Conservation (phyloP, 2,113 vertebrate species). For the Forbesichthys papilliferus region DNA sequence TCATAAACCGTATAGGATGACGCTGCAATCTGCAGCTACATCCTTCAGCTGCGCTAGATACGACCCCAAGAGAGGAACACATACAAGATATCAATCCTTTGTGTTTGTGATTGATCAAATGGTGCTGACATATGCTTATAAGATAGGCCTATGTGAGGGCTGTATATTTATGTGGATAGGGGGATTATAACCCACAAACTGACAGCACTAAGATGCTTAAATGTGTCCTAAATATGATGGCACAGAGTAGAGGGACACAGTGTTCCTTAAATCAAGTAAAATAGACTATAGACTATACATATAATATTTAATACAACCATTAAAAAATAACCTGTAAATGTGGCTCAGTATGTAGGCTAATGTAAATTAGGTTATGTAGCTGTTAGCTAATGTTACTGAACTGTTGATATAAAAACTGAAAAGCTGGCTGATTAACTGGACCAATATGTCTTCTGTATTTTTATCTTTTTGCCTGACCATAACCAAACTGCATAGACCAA, state of each 20-base stretch:
- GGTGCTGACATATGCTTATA: constrained; percentile 49
- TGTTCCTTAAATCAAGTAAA: background rate
- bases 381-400: too few species aligned
- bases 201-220: too few species aligned
- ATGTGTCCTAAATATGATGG: background rate
- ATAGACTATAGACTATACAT: background rate
- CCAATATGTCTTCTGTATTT: too few species aligned
- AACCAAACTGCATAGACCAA: too few species aligned
- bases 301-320: too few species aligned
- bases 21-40: constrained; percentile 37
- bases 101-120: constrained; percentile 4
- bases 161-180: constrained; percentile 3
- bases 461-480: too few species aligned
- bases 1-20: background rate
- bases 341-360: too few species aligned
- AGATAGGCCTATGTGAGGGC: constrained; percentile 15
- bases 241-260: background rate
- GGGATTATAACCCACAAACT: too few species aligned
- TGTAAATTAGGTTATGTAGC: too few species aligned
- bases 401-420: too few species aligned
- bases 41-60: constrained; percentile 16
- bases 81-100: background rate
- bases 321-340: too few species aligned
- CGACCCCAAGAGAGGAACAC: constrained; percentile 49
- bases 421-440: too few species aligned